Percentiles rank a stretch among this genome's conserved stretches.
phyloP scores from a whole-genome alignment of 2,888 invertebrate species.

The Calameuta filiformis region DNA sequence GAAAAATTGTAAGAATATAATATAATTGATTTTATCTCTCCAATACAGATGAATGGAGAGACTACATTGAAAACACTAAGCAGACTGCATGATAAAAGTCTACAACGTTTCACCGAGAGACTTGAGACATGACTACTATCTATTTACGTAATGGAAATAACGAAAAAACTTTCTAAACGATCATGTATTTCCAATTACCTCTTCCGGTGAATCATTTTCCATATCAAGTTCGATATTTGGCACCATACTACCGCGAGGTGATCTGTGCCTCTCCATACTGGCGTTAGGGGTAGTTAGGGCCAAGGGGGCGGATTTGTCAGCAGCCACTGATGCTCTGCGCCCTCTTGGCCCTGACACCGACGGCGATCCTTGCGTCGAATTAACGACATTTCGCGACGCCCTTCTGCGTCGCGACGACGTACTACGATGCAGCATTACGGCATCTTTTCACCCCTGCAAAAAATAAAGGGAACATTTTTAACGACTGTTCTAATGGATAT shows the following conservation, averaged over 20 bases:
- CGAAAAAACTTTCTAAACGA: not conserved
- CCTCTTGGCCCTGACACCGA: slow-evolving; percentile 55
- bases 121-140: not conserved
- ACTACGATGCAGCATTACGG: slow-evolving; percentile 74
- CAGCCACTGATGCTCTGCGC: slow-evolving; percentile 59
- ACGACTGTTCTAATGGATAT: not conserved
- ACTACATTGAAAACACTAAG: not conserved
- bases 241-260: slow-evolving; percentile 73
- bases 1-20: not conserved
- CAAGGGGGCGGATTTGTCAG: slow-evolving; percentile 52
- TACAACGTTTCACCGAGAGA: not conserved
- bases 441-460: slow-evolving; percentile 24
- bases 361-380: slow-evolving; percentile 71
- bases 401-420: slow-evolving; percentile 76
- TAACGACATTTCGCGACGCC: slow-evolving; percentile 75
- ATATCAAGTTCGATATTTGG: slow-evolving; percentile 70
- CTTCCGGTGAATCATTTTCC: slow-evolving; percentile 57
- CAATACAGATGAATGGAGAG: not conserved
- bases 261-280: slow-evolving; percentile 67
- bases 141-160: not conserved
- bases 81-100: too few relatives aligned
- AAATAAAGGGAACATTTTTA: not conserved
- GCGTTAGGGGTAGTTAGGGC: slow-evolving; percentile 51
- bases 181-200: slow-evolving; percentile 34
- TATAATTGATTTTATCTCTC: not conserved